Conservation (phyloP, 2,797 vertebrate genomes). For the Cynodonichthys magdalenae region DNA sequence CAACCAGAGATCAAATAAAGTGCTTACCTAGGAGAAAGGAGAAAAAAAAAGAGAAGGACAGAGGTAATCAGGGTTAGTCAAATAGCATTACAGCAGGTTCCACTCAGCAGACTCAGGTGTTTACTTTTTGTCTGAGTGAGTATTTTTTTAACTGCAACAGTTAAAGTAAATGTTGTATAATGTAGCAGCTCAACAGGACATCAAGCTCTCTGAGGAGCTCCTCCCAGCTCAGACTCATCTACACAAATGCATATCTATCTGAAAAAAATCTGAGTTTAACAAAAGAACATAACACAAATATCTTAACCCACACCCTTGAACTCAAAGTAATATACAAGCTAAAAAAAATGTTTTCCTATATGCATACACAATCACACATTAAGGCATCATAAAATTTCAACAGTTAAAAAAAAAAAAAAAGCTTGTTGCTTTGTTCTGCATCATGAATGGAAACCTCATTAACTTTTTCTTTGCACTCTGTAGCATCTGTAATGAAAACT, state of each 20-base stretch:
- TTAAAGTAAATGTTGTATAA: neutral
- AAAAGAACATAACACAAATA: neutral
- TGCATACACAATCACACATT: neutral
- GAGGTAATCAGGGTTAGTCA: slow-evolving; percentile 54
- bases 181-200: neutral
- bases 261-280: neutral
- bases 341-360: neutral
- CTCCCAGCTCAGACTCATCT: neutral
- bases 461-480: slow-evolving; percentile 5
- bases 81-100: slow-evolving; percentile 44
- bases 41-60: slow-evolving; percentile 30
- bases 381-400: neutral
- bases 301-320: neutral
- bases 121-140: slow-evolving; percentile 8
- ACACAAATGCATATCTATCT: neutral
- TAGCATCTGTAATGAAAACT: neutral
- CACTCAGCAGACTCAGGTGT: slow-evolving; percentile 43
- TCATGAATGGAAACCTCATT: slow-evolving; percentile 4
- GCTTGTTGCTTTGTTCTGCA: neutral
- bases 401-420: neutral
- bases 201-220: neutral
- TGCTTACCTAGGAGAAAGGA: slow-evolving; percentile 81
- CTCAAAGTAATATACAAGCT: neutral
- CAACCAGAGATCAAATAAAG: slow-evolving; percentile 65
- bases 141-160: neutral